phyloP scores from a whole-genome alignment of 2,797 vertebrate species.

The Austrolebias charrua region DNA sequence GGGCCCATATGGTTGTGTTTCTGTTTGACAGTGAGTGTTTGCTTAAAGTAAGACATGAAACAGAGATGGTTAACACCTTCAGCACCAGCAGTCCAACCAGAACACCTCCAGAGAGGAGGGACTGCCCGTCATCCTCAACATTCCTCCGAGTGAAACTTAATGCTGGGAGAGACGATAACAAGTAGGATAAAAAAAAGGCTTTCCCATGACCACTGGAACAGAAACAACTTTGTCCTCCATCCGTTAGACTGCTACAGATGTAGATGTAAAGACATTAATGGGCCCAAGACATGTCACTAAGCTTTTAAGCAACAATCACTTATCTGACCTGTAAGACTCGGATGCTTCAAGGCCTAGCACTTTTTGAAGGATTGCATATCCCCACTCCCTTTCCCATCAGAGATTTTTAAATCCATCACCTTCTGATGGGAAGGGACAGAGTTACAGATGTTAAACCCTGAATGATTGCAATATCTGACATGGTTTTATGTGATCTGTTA shows the following conservation, averaged over 20 bases:
- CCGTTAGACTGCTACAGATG: slow-evolving; percentile 47
- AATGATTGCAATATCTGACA: no score
- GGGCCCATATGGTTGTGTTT: slow-evolving; percentile 9
- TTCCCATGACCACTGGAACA: slow-evolving; percentile 79
- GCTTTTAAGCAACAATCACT: slow-evolving; percentile 12
- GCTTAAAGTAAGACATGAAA: slow-evolving; percentile 26
- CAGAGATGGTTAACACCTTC: slow-evolving; percentile 30
- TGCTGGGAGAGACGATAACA: slow-evolving; percentile 69
- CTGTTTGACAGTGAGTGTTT: slow-evolving; percentile 27
- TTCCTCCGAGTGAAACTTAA: slow-evolving; percentile 77
- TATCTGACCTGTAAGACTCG: slow-evolving; percentile 5
- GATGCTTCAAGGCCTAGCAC: not conserved
- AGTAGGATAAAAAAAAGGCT: slow-evolving; percentile 58
- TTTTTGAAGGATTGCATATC: no score
- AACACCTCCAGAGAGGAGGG: slow-evolving; percentile 62
- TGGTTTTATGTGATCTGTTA: no score
- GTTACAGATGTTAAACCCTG: no score
- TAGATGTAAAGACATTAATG: slow-evolving; percentile 21
- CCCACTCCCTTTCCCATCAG: no score
- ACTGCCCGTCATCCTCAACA: slow-evolving; percentile 70
- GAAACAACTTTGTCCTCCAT: slow-evolving; percentile 40
- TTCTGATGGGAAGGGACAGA: no score
- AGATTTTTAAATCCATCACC: no score
- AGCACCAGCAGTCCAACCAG: slow-evolving; percentile 24
- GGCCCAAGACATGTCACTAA: slow-evolving; percentile 17